Evolutionary conservation across 2,888 invertebrate species (phyloP), one percentile per base, ranked within the genome.

Genomic region (Erebia aethiops): DNA sequence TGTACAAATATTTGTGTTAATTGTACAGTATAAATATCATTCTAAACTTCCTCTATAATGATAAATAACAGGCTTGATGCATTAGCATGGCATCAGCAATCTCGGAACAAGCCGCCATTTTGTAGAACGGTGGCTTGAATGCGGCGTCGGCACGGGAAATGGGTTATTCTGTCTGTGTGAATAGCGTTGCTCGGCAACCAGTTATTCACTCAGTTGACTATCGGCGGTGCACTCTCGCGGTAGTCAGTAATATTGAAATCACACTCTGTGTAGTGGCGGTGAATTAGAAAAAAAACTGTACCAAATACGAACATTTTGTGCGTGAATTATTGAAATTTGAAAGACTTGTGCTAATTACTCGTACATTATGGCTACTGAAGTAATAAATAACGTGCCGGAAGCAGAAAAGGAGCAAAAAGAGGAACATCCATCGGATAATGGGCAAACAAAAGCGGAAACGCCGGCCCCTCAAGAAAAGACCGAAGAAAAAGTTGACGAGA

Each of bases 281-380:
- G 76, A 79, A 79, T 74, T 78, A 77, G 14, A 18, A 54, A 10
- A n/a, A 78, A 75, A 56, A 56, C 66, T 58, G 65, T 67, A 66
- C 11, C 54, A 70, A 70, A 67, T 60, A 60, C 58, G 67, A 26
- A 43, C 66, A 57, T 43, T 52, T 79, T 79, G 84, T 82, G 84
- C 76, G 80, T 83, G 79, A 76, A 77, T 18, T 18, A 46, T 49
- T 75, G 73, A 75, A 76, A 74, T 16, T 49, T 76, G 73, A 75
- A 76, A 74, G 75, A 74, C 76, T 75, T 79, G 76, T 81, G 80
- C 61, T 70, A 74, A 74, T 69, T 35, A 21, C 46, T 58, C 35
- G 14, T 58, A 35, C 82, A 94, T 87, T 87, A 97, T 97, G 97
- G 95, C 97, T 82, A 95, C 96, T 80, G 97, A 97, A 94, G 96